phyloP scores from a whole-genome alignment of 2,888 invertebrate genomes.

The Epinotia nisella region DNA sequence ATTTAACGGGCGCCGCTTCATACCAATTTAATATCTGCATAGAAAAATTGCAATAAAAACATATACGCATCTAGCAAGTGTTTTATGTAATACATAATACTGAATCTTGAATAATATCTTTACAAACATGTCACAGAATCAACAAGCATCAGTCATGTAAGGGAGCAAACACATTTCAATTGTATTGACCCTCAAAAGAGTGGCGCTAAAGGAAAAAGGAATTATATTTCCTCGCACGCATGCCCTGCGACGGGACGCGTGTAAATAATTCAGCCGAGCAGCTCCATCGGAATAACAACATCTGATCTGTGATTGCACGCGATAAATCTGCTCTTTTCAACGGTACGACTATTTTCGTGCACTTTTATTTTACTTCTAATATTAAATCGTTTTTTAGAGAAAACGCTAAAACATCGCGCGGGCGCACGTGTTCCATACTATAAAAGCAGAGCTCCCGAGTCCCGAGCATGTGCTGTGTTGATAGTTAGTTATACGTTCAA shows the following conservation, averaged over 20 bases:
- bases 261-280: slow-evolving; percentile 80
- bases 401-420: too few species aligned
- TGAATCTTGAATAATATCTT: not conserved
- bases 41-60: too few species aligned
- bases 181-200: slow-evolving; percentile 50
- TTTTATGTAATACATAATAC: too few species aligned
- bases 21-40: too few species aligned
- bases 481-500: too few species aligned
- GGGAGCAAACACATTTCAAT: slow-evolving; percentile 50
- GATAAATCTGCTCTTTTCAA: slow-evolving; percentile 74
- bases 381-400: too few species aligned
- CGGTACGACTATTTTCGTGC: slow-evolving; percentile 48
- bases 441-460: too few species aligned
- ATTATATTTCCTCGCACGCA: slow-evolving; percentile 60
- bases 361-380: not conserved
- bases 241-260: slow-evolving; percentile 54
- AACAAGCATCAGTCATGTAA: slow-evolving; percentile 29
- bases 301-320: slow-evolving; percentile 79
- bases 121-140: not conserved
- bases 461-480: too few species aligned
- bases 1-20: too few species aligned
- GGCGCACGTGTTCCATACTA: too few species aligned
- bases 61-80: too few species aligned
- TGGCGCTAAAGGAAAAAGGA: slow-evolving; percentile 51
- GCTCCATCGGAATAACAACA: slow-evolving; percentile 79